phyloP scores from a whole-genome alignment of 2,113 vertebrate genomes.

The Clarias macrocephalus region DNA sequence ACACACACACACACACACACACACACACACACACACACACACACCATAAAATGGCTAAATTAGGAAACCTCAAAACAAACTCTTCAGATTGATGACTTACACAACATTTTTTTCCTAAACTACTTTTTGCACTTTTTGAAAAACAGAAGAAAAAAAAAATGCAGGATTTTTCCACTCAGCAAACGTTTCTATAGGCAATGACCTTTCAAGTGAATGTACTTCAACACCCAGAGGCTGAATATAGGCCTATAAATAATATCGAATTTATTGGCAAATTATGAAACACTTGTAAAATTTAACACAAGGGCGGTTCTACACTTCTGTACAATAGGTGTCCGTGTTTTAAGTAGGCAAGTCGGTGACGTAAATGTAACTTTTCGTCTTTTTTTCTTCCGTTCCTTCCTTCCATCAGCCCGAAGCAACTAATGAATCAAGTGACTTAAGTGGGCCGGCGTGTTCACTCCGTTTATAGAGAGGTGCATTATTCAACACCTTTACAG shows the following conservation, averaged over 20 bases:
- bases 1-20: slow-evolving; percentile 33
- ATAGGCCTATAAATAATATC: slow-evolving; percentile 57
- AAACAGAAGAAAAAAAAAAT: slow-evolving; percentile 3
- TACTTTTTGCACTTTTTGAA: slow-evolving; percentile 6
- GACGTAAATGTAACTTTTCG: slow-evolving; percentile 37
- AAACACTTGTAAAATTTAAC: slow-evolving; percentile 52
- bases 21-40: slow-evolving; percentile 31
- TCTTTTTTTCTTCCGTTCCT: not conserved
- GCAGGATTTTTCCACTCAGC: slow-evolving; percentile 34
- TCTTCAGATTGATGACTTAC: slow-evolving; percentile 45
- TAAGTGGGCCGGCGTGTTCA: slow-evolving; percentile 46
- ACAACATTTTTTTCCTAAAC: slow-evolving; percentile 19
- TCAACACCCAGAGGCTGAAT: slow-evolving; percentile 49
- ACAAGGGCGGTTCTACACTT: slow-evolving; percentile 5
- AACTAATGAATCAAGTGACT: slow-evolving; percentile 55
- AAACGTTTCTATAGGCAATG: slow-evolving; percentile 53
- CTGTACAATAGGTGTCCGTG: not conserved
- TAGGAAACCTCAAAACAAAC: slow-evolving; percentile 45
- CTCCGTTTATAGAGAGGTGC: slow-evolving; percentile 31
- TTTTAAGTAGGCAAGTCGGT: slow-evolving; percentile 37
- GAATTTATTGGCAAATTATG: slow-evolving; percentile 57
- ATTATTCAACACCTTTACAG: slow-evolving; percentile 43
- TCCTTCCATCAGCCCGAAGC: slow-evolving; percentile 35
- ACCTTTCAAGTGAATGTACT: slow-evolving; percentile 57
- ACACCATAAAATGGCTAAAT: slow-evolving; percentile 26